These are phyloP conservation scores for Candoia aspera DNA, from an alignment of 2,113 vertebrate species.

Conservation along the genomic window DNA sequence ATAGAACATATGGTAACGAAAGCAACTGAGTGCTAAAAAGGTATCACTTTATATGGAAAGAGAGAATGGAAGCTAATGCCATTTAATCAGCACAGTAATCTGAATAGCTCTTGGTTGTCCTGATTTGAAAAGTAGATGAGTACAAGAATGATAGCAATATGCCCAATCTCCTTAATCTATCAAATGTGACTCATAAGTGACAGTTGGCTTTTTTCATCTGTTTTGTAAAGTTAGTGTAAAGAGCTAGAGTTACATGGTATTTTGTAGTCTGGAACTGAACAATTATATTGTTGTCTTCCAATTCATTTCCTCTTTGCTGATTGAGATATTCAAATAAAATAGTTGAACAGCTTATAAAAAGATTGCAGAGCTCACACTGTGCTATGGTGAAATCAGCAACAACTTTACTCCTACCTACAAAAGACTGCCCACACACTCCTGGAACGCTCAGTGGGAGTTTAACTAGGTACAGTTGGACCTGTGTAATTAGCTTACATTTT, in stretches of 20 bases:
- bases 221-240: neutral
- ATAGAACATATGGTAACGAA: neutral
- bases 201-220: neutral
- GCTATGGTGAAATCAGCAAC: constrained; percentile 23
- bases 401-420: constrained; percentile 8
- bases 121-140: neutral
- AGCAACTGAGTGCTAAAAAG: neutral
- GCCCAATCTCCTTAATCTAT: neutral
- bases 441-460: constrained; percentile 23
- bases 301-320: constrained; percentile 13
- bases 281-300: constrained; percentile 24
- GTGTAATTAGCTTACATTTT: constrained; percentile 34
- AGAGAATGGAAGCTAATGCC: neutral
- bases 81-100: neutral
- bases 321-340: neutral
- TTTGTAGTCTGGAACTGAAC: constrained; percentile 23
- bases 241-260: constrained; percentile 29
- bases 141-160: neutral
- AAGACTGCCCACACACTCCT: constrained; percentile 19
- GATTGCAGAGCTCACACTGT: neutral
- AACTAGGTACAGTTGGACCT: constrained; percentile 38
- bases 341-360: constrained; percentile 20
- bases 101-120: neutral
- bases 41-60: neutral
- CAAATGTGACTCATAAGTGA: neutral